Conservation (phyloP, 2,113 vertebrate genomes). For the Cyanistes caeruleus region DNA sequence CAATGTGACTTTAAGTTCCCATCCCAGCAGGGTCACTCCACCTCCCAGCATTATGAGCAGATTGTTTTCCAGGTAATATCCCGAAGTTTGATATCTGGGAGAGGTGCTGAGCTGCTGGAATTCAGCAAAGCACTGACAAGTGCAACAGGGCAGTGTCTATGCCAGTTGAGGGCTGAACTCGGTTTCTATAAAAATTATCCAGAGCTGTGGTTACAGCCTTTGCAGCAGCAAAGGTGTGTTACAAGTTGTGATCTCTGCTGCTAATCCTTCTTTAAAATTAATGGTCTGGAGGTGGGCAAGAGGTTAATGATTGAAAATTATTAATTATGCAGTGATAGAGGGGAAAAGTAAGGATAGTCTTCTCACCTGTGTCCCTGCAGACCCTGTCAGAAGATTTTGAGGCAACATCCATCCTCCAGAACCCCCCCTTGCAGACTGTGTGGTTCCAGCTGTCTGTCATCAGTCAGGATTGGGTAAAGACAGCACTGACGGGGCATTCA, state of each 20-base stretch:
- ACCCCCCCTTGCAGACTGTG: accelerated
- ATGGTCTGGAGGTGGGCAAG: not conserved
- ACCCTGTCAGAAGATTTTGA: not conserved
- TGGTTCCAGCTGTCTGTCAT: not conserved
- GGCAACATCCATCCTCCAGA: not conserved
- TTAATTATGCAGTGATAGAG: not conserved
- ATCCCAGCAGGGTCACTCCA: not conserved
- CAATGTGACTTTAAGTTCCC: accelerated
- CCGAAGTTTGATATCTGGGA: not conserved
- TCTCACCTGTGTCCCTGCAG: not conserved
- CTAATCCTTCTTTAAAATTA: not conserved
- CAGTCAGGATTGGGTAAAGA: accelerated
- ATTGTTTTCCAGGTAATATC: not conserved
- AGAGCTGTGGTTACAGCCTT: not conserved
- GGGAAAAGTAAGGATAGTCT: accelerated
- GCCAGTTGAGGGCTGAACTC: not conserved
- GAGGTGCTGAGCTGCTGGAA: not conserved
- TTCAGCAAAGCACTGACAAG: not conserved
- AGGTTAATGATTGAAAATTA: not conserved
- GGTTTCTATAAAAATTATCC: not conserved
- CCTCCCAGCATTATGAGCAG: not conserved
- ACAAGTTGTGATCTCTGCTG: not conserved
- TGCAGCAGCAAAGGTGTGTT: not conserved
- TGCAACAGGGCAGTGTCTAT: not conserved
- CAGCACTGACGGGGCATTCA: not conserved